phyloP scores from a whole-genome alignment of 2,888 invertebrate species.

The Brachyopa scutellaris region DNA sequence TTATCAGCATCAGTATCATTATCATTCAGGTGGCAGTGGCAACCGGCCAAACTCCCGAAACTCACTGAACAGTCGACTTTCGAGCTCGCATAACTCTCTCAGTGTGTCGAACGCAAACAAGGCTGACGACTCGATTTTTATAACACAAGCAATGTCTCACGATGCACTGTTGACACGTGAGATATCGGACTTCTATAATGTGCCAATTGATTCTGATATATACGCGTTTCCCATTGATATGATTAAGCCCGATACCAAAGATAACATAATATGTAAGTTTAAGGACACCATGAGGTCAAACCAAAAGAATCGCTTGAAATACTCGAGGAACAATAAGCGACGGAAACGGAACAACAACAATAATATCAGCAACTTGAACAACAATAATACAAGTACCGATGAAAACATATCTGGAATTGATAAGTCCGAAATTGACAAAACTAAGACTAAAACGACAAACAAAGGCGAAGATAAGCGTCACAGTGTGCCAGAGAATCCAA shows the following conservation, averaged over 20 bases:
- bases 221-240: conserved; percentile 93
- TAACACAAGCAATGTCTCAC: conserved; percentile 94
- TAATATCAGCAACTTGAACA: conserved; percentile 75
- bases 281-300: conserved; percentile 79
- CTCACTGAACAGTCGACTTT: conserved; percentile 89
- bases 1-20: conserved; percentile 75
- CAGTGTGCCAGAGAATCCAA: conserved; percentile 86
- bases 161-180: conserved; percentile 90
- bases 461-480: conserved; percentile 84
- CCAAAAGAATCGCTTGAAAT: conserved; percentile 75
- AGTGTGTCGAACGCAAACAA: conserved; percentile 87
- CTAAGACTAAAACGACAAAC: conserved; percentile 73
- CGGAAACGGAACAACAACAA: conserved; percentile 80
- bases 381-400: conserved; percentile 76
- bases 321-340: conserved; percentile 78
- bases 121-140: conserved; percentile 92
- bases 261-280: conserved; percentile 80
- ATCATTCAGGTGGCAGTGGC: conserved; percentile 75
- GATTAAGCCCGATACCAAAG: conserved; percentile 83
- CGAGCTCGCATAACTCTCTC: conserved; percentile 93
- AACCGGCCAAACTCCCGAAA: conserved; percentile 89
- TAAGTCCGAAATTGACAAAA: conserved; percentile 67
- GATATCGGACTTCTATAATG: conserved; percentile 93
- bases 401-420: conserved; percentile 74
- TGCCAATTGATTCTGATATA: conserved; percentile 93